Evolutionary conservation across 2,888 invertebrate genomes (phyloP).

Genomic region (Rutpela maculata): DNA sequence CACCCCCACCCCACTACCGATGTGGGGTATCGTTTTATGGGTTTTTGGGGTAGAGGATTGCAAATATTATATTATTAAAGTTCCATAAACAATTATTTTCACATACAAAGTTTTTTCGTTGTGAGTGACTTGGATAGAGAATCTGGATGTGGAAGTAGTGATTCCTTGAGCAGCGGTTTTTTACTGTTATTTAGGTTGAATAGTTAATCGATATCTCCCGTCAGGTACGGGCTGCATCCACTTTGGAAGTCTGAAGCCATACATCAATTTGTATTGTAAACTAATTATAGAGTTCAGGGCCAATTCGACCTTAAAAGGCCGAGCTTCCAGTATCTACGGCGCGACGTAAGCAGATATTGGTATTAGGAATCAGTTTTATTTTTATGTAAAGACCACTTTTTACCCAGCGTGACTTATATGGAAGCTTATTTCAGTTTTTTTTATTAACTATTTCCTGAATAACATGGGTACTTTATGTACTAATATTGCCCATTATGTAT

Average conservation of each 20-base stretch:
- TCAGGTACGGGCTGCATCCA: constrained; percentile 28
- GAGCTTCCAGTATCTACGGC: background rate
- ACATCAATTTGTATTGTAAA: constrained; percentile 12
- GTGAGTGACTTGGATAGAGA: too few species aligned
- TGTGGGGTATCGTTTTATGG: too few species aligned
- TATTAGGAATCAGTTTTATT: background rate
- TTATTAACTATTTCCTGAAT: background rate
- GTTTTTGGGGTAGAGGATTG: too few species aligned
- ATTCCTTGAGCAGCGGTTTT: too few species aligned
- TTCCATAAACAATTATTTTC: too few species aligned
- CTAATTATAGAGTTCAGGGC: constrained; percentile 36
- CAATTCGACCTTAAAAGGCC: constrained; percentile 38
- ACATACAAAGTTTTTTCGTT: too few species aligned
- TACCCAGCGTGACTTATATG: background rate
- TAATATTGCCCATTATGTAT: background rate
- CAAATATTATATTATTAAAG: too few species aligned
- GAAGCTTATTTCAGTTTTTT: background rate
- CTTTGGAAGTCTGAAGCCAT: constrained; percentile 14
- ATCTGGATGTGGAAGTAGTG: too few species aligned
- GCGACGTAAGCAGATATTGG: background rate
- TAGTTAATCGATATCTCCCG: constrained; percentile 26
- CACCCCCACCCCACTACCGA: too few species aligned
- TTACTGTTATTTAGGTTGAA: background rate
- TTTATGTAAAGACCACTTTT: background rate
- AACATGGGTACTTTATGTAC: background rate